phyloP scores from a whole-genome alignment of 2,797 vertebrate genomes.

The Pangasius macronema region DNA sequence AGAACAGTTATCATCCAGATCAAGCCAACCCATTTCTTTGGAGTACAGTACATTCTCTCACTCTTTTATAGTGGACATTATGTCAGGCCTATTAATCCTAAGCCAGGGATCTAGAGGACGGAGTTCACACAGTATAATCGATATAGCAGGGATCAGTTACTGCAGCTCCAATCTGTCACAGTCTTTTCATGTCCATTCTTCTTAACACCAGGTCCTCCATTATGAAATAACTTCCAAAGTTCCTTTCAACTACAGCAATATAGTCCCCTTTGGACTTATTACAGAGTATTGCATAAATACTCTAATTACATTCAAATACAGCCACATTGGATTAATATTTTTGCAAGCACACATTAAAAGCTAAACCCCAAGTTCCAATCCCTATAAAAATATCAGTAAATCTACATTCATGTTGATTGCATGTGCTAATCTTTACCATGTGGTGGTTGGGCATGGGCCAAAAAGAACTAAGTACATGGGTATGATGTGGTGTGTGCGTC shows the following conservation, averaged over 20 bases:
- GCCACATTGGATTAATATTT: neutral
- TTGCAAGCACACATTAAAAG: constrained; percentile 29
- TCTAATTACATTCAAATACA: constrained; percentile 18
- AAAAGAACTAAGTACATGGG: constrained; percentile 43
- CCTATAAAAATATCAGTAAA: constrained; percentile 44
- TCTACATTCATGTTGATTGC: constrained; percentile 33
- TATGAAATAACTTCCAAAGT: constrained; percentile 40
- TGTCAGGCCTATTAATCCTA: neutral
- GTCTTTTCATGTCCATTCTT: constrained; percentile 35
- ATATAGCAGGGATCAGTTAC: constrained; percentile 9
- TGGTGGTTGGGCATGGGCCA: constrained; percentile 28
- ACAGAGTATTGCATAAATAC: constrained; percentile 34
- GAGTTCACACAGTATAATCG: neutral
- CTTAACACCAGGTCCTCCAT: constrained; percentile 33
- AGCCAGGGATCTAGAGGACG: neutral
- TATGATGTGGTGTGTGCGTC: constrained; percentile 55
- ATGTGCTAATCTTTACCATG: constrained; percentile 44
- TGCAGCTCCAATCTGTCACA: constrained; percentile 28
- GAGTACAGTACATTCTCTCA: constrained; percentile 39
- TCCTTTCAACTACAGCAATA: constrained; percentile 31
- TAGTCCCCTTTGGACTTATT: constrained; percentile 29
- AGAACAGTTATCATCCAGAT: neutral
- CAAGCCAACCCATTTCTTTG: constrained; percentile 9
- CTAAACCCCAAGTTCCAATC: constrained; percentile 34
- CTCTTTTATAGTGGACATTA: constrained; percentile 23